These are phyloP conservation scores for Himalopsyche japonica DNA, from an alignment of 2,888 invertebrate genomes.

Conservation along the genomic window DNA sequence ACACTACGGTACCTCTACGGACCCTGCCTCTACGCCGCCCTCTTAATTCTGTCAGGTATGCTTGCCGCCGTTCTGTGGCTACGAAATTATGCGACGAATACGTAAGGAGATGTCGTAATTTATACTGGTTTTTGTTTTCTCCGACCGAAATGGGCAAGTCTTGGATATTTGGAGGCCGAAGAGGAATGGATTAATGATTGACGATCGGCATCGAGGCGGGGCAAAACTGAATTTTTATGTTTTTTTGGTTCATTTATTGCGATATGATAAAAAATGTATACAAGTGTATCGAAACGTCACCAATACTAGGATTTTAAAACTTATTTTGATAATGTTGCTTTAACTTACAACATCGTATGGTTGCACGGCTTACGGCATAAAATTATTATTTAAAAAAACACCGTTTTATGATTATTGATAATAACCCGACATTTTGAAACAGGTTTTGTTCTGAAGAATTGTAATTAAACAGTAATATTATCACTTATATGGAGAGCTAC, in stretches of 20 bases:
- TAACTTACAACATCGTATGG: too few relatives aligned
- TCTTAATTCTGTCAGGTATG: constrained; percentile 36
- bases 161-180: background rate
- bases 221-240: background rate
- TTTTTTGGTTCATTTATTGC: background rate
- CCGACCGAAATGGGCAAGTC: background rate
- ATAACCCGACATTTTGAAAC: too few relatives aligned
- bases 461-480: too few relatives aligned
- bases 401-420: too few relatives aligned
- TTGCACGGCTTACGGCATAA: too few relatives aligned
- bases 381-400: too few relatives aligned
- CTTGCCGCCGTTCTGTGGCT: constrained; percentile 3
- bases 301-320: too few relatives aligned
- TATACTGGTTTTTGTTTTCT: constrained; percentile 22
- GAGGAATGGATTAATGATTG: background rate
- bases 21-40: background rate
- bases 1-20: background rate
- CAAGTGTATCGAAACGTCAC: too few relatives aligned
- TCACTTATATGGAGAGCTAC: too few relatives aligned
- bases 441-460: too few relatives aligned
- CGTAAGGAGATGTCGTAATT: constrained; percentile 32
- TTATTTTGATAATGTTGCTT: too few relatives aligned
- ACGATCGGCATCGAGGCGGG: background rate
- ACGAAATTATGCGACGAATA: constrained; percentile 38
- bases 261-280: too few relatives aligned